Evolutionary conservation across 2,888 invertebrate species (phyloP), one percentile per base, ranked within the genome.

Genomic region (Caenorhabditis becei): DNA sequence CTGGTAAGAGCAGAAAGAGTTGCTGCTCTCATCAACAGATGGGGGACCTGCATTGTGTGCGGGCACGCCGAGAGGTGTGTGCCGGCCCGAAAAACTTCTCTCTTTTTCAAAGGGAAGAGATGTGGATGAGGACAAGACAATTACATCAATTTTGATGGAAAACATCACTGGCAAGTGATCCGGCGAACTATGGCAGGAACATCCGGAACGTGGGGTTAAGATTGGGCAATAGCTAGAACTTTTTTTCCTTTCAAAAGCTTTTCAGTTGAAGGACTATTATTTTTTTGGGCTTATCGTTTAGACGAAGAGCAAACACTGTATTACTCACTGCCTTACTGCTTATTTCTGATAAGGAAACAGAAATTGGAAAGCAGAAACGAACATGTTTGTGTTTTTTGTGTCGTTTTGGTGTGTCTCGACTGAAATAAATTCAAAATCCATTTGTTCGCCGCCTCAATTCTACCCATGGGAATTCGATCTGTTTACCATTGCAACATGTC

Each of bases 401-500:
- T 47, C 44, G 32, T 37, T 47, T 63, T 20, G 37, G 32, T 72
- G 1, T 61, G 32, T 32, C 32, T 32, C 7, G 32, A 41, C 47
- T n/a, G 37, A 59, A 65, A 65, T 56, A 49, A 61, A 71, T 54
- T 71, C 28, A 20, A 51, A 71, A 62, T 61, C 71, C 26, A 72
- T 72, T 72, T 24, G 49, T 63, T 70, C 53, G n/a, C 14, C 23
- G 20, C 47, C 35, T 11, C 28, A 56, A 72, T 72, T 23, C 53
- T 24, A 28, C 74, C 66, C 66, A 59, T 74, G 66, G 74, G 74
- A 74, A 59, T 66, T 20, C n/a, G 20, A 35, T 41, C 58, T 66
- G 74, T 74, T 74, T 74, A 74, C 66, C 65, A 74, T 51, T 47
- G 65, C 18, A 58, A 74, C 72, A 74, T 74, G 72, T 74, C 65